Evolutionary conservation across 2,113 vertebrate genomes (phyloP), one percentile per base, ranked within the genome.

Genomic region (Ageneiosus marmoratus): DNA sequence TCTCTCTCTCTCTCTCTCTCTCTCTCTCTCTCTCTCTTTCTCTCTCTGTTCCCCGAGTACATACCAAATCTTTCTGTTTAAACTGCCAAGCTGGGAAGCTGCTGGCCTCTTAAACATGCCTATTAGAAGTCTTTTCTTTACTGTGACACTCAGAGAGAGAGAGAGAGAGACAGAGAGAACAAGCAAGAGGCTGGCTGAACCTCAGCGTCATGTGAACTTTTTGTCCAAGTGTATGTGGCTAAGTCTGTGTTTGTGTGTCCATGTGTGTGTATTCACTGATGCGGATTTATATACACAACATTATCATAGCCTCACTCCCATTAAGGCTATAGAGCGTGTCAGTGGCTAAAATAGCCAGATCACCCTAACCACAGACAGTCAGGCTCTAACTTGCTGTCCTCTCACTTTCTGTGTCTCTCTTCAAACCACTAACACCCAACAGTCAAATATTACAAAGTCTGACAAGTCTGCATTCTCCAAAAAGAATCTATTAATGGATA

Each of bases 281-380:
- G 92, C 96, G 95, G 95, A 96, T 97, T 96, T 96, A 96, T 96
- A 96, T 92, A 96, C 93, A 94, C 92, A 93, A 93, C 94, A 95
- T 97, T 96, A 98, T 98, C 97, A 44, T 34, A 44, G 10, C 67
- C 20, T 44, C 20, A 27, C 37, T 37, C 63, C 63, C 18, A 37
- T 67, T 67, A 22, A 7, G 8, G 18, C 18, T 67, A 67, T 95
- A 96, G 96, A 97, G 96, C 96, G 95, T 95, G 91, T 97, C 96
- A 97, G 93, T 92, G 91, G 92, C 93, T 95, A 97, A 95, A 96
- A 95, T 97, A 96, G 98, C 94, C 97, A 98, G 96, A 97, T 94
- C 95, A 90, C 93, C 91, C 94, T 89, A 89, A 94, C 94, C 94
- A 87, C 91, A 83, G 90, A 91, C 92, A 91, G 94, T 96, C 94